Percentiles rank a stretch among this genome's conserved stretches.
phyloP scores from a whole-genome alignment of 2,888 invertebrate genomes.

The Trissolcus brochymenae region DNA sequence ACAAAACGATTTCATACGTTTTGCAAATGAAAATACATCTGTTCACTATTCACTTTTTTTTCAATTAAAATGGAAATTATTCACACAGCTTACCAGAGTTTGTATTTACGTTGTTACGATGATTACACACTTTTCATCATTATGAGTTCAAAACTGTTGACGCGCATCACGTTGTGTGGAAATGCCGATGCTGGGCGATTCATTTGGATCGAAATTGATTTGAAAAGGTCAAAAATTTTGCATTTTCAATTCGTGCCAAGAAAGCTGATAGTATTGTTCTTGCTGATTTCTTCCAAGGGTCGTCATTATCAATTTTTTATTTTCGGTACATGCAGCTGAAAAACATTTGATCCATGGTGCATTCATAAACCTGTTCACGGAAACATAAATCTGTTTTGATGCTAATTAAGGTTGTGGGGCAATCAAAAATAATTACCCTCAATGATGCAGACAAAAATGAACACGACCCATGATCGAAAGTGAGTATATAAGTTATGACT shows the following conservation, averaged over 20 bases:
- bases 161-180: slow-evolving; percentile 11
- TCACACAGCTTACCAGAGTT: background rate
- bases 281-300: background rate
- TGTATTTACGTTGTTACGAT: slow-evolving; percentile 24
- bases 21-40: too few relatives aligned
- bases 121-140: slow-evolving; percentile 32
- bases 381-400: slow-evolving; percentile 11
- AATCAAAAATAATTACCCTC: slow-evolving; percentile 6
- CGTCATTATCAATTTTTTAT: background rate
- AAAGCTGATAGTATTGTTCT: background rate
- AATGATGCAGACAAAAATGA: slow-evolving; percentile 29
- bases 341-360: background rate
- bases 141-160: slow-evolving; percentile 32
- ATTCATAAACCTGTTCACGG: background rate
- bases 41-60: too few relatives aligned
- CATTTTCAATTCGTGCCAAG: slow-evolving; percentile 8
- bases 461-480: slow-evolving; percentile 26
- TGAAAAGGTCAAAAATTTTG: slow-evolving; percentile 36
- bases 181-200: slow-evolving; percentile 12
- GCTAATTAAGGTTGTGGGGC: slow-evolving; percentile 14
- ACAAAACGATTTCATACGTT: too few relatives aligned
- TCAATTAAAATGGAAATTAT: too few relatives aligned
- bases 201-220: slow-evolving; percentile 31
- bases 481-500: slow-evolving; percentile 11
- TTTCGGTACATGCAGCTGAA: background rate